Conservation (phyloP, 2,888 invertebrate genomes). For the Bombylius major region DNA sequence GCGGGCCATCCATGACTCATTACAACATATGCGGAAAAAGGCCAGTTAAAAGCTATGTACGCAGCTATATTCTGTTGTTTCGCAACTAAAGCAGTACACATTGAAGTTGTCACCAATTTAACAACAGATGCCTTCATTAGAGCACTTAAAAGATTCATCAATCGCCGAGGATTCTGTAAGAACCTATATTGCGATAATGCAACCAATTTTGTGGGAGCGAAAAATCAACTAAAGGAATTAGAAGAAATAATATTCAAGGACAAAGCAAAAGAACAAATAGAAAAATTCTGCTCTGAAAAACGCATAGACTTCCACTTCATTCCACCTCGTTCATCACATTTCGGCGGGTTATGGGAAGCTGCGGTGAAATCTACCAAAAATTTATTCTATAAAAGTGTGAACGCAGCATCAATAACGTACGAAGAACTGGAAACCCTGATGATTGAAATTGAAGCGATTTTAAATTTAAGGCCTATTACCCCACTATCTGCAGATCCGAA, state of each 20-base stretch:
- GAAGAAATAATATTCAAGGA: too few species aligned
- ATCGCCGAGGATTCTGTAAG: slow-evolving; percentile 1
- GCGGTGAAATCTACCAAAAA: slow-evolving; percentile 8
- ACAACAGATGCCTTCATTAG: slow-evolving; percentile 12
- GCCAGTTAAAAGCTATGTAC: slow-evolving; percentile 9
- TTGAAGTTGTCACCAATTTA: slow-evolving; percentile 8
- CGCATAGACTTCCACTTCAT: too few species aligned
- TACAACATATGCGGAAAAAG: slow-evolving; percentile 2
- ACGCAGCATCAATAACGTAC: not conserved
- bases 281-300: too few species aligned
- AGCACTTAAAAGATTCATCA: slow-evolving; percentile 8
- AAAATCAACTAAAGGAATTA: too few species aligned
- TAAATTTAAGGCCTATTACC: slow-evolving; percentile 9
- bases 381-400: not conserved
- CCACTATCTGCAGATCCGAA: slow-evolving; percentile 4
- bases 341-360: slow-evolving; percentile 13
- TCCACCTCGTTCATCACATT: slow-evolving; percentile 2
- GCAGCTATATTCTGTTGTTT: slow-evolving; percentile 11
- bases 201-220: not conserved
- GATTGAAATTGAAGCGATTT: slow-evolving; percentile 5
- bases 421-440: slow-evolving; percentile 9
- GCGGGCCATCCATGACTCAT: slow-evolving; percentile 1
- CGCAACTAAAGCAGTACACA: slow-evolving; percentile 11
- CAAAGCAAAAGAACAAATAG: too few species aligned
- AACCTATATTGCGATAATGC: slow-evolving; percentile 8